phyloP scores from a whole-genome alignment of 2,113 vertebrate genomes.

The Gymnogyps californianus region DNA sequence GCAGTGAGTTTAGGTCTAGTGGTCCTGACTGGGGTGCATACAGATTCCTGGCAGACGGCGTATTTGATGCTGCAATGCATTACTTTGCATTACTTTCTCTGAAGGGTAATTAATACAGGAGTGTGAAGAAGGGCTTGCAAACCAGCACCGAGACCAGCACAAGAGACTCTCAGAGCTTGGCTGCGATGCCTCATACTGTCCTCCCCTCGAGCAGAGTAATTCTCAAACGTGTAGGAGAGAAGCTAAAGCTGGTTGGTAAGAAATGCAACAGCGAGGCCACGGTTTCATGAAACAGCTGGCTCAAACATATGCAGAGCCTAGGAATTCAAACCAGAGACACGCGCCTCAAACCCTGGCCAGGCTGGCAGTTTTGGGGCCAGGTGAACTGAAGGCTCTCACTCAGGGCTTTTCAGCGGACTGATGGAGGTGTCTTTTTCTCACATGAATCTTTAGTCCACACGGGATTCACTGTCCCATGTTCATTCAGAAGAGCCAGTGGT shows the following conservation, averaged over 20 bases:
- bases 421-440: background rate
- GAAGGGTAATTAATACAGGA: background rate
- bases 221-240: background rate
- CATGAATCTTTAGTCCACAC: background rate
- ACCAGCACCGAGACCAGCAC: background rate
- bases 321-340: background rate
- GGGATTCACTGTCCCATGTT: background rate
- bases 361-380: background rate
- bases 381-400: background rate
- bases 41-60: background rate
- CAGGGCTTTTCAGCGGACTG: background rate
- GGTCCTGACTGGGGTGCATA: no score
- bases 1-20: background rate
- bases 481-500: background rate
- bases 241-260: background rate
- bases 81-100: background rate
- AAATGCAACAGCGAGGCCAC: background rate
- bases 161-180: background rate
- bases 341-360: background rate
- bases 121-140: background rate
- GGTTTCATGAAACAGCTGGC: background rate
- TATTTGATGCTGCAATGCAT: no score
- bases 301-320: background rate
- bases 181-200: fast-evolving
- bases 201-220: background rate